Evolutionary conservation across 2,113 vertebrate species (phyloP).

Genomic region (Corydoras maculifer): DNA sequence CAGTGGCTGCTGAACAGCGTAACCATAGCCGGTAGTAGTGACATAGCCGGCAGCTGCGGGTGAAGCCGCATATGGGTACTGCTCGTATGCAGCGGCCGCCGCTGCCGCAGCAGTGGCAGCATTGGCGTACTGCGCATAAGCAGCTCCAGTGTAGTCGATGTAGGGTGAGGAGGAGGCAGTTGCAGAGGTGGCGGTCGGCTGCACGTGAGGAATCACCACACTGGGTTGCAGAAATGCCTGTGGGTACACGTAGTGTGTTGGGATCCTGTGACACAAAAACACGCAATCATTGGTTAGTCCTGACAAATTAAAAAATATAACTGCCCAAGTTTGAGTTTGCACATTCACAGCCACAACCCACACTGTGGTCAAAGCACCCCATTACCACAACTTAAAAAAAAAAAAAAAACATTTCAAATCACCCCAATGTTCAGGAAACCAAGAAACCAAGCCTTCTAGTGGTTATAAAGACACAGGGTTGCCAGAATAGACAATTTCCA

Average conservation of each 20-base stretch:
- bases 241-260: constrained; percentile 94
- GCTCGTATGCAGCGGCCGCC: constrained; percentile 80
- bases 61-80: constrained; percentile 90
- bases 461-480: constrained; percentile 90
- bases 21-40: constrained; percentile 84
- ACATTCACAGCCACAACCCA: constrained; percentile 54
- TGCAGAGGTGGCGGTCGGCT: constrained; percentile 74
- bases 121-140: constrained; percentile 89
- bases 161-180: constrained; percentile 80
- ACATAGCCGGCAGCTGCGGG: constrained; percentile 83
- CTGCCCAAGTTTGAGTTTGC: background rate
- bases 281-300: constrained; percentile 31
- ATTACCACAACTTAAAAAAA: constrained; percentile 47
- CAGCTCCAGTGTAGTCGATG: constrained; percentile 93
- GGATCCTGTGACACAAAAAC: constrained; percentile 76
- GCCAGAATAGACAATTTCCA: constrained; percentile 78
- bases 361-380: constrained; percentile 54
- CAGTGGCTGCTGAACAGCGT: constrained; percentile 88
- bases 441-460: constrained; percentile 78
- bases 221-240: constrained; percentile 96
- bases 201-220: constrained; percentile 90
- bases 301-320: background rate
- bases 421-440: constrained; percentile 51
- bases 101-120: constrained; percentile 71
- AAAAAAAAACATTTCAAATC: constrained; percentile 35